Percentiles rank a stretch among this genome's conserved stretches.
These are phyloP conservation scores for Orthosia cruda DNA, from an alignment of 2,888 invertebrate species.

Conservation along the genomic window DNA sequence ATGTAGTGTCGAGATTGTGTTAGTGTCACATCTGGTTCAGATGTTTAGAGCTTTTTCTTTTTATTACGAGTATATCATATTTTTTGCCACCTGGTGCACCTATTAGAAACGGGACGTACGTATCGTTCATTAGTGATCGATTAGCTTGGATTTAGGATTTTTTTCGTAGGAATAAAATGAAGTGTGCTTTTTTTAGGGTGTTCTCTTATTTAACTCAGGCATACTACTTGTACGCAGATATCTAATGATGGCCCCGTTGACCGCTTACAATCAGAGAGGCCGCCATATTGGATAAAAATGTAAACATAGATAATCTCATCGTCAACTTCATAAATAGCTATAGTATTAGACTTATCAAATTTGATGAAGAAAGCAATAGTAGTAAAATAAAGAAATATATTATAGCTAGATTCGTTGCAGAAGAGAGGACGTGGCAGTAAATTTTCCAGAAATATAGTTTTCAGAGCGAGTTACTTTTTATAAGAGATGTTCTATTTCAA, in stretches of 20 bases:
- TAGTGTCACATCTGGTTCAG: conserved; percentile 25
- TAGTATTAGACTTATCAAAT: conserved; percentile 7
- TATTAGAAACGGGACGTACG: conserved; percentile 25
- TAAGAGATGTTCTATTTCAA: conserved; percentile 9
- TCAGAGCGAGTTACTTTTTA: conserved; percentile 11
- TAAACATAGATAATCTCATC: neutral
- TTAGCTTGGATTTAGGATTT: conserved; percentile 15
- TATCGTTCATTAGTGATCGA: conserved; percentile 40
- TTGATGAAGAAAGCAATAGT: conserved; percentile 5
- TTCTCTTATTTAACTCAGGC: no score
- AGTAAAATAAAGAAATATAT: conserved; percentile 45
- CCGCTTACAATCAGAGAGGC: no score
- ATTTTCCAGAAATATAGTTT: conserved; percentile 40
- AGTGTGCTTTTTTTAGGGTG: no score
- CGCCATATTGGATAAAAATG: no score
- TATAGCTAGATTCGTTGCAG: conserved; percentile 25
- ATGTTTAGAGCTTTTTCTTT: conserved; percentile 1
- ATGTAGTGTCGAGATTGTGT: conserved; percentile 30
- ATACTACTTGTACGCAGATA: no score
- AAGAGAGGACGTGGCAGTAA: conserved; percentile 13
- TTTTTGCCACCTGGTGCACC: conserved; percentile 7
- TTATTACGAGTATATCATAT: conserved; percentile 36
- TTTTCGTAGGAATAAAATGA: conserved; percentile 3
- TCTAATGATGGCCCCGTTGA: no score
- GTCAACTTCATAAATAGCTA: neutral